Base-by-base conservation (phyloP, 2,888 invertebrate genomes). In the Drosophila flavopinicola region DNA sequence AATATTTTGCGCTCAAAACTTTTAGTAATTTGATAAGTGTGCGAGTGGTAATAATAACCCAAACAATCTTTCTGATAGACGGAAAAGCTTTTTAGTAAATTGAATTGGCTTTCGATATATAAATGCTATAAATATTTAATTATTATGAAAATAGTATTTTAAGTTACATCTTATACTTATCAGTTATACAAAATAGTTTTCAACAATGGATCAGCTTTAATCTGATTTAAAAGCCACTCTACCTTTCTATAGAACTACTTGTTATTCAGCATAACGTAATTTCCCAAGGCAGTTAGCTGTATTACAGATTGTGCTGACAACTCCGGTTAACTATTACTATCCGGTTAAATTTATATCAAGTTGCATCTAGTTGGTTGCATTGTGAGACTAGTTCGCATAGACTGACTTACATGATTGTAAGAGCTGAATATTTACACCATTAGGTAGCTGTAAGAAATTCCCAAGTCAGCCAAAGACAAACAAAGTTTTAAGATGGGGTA, bases 21-120 rank as follows among this genome's bases (percentile, higher is more conserved):
- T 49, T 70, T 48, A 25, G 48, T 39, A 59, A 59, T 66, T 67
- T 57, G 52, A 48, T 42, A 70, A 70, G 48, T 48, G 29, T 20
- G 51, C 25, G 1, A 17, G 57, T 6, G 11, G 27, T 54, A 39
- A 38, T n/a, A 48, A 27, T 32, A 54, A 39, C 5, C 9, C 33
- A 48, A 48, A 45, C 27, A 37, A n/a, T 52, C 25, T 41, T 24
- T 7, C 24, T 2, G 0, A 2, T 1, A 10, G 1, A 10, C n/a
- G 27, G 2, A 2, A 20, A 44, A 44, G 10, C 45, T 66, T 33
- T 41, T 35, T 11, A 45, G 29, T 32, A 24, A 48, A 42, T 37
- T 25, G 17, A 42, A 39, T 59, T 49, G 57, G 17, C 29, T 38
- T 29, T 2, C 3, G 3, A 25, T 24, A 10, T 33, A 32, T 1